phyloP scores from a whole-genome alignment of 2,113 vertebrate species.

The Turdus rufiventris region DNA sequence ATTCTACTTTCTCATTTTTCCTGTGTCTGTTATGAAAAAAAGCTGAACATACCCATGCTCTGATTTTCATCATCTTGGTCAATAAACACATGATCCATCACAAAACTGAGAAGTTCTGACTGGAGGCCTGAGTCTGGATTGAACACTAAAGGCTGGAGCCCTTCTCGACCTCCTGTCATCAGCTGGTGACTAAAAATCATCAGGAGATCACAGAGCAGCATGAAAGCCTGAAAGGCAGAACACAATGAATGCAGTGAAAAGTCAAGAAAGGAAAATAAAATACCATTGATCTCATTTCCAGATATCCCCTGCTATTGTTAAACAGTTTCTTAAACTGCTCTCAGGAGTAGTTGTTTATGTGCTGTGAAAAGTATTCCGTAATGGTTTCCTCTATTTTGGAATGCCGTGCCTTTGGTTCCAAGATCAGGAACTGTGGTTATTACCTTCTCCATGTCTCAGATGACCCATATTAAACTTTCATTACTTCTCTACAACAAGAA shows the following conservation, averaged over 20 bases:
- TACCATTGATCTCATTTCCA: not conserved
- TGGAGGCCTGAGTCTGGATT: slow-evolving; percentile 94
- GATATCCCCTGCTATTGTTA: not conserved
- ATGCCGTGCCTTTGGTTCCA: not conserved
- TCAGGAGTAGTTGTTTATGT: not conserved
- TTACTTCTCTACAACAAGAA: not conserved
- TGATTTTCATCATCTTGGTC: slow-evolving; percentile 99
- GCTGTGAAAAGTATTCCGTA: not conserved
- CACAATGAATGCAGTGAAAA: not conserved
- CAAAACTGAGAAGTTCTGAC: slow-evolving; percentile 94
- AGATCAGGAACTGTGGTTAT: not conserved
- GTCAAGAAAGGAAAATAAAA: not conserved
- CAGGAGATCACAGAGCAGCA: slow-evolving; percentile 97
- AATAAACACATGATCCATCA: slow-evolving; percentile 98
- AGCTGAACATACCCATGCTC: slow-evolving; percentile 89
- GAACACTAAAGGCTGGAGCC: slow-evolving; percentile 93
- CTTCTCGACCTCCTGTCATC: slow-evolving; percentile 88
- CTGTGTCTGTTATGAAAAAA: not conserved
- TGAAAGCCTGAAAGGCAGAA: slow-evolving; percentile 86
- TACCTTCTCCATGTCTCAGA: not conserved
- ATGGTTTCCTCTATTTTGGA: not conserved
- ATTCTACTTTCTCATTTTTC: not conserved
- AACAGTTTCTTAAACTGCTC: not conserved
- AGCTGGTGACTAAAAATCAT: slow-evolving; percentile 99
- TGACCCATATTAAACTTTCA: not conserved